phyloP scores from a whole-genome alignment of 1,140 invertebrate genomes.

The Spodoptera frugiperda region DNA sequence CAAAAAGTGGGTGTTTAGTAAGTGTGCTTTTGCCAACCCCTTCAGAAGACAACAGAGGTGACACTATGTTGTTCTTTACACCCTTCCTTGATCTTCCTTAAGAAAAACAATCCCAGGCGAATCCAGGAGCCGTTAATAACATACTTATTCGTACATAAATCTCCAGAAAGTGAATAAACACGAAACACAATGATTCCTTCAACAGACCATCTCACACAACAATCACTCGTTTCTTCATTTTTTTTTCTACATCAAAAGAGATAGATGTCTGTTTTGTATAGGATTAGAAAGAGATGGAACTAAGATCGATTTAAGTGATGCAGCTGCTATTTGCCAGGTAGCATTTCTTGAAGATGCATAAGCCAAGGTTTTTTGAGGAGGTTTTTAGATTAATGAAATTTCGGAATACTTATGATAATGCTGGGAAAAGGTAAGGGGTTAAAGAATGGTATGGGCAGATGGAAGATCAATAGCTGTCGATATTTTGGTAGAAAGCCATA shows the following conservation, averaged over 20 bases:
- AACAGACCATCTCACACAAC: conserved; percentile 27
- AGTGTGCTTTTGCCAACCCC: no score
- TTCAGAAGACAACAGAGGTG: no score
- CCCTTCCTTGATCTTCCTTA: no score
- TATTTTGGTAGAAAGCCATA: neutral
- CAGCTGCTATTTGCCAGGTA: conserved; percentile 75
- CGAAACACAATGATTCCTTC: conserved; percentile 44
- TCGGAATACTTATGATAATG: conserved; percentile 43
- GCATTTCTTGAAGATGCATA: conserved; percentile 62
- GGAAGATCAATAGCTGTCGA: conserved; percentile 2
- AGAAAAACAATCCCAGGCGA: conserved; percentile 5
- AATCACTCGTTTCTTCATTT: conserved; percentile 48
- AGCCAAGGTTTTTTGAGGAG: conserved; percentile 56
- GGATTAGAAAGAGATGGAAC: conserved; percentile 57
- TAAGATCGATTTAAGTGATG: conserved; percentile 70
- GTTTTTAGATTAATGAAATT: conserved; percentile 42
- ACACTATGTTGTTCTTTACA: no score
- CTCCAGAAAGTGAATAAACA: conserved; percentile 31
- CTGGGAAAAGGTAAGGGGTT: conserved; percentile 20
- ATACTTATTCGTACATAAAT: conserved; percentile 25
- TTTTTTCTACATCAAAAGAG: conserved; percentile 56
- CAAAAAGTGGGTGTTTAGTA: no score
- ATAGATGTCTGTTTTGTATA: conserved; percentile 46
- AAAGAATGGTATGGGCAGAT: conserved; percentile 9
- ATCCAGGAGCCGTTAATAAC: conserved; percentile 22